phyloP scores from a whole-genome alignment of 2,113 vertebrate genomes.

The Caretta caretta region DNA sequence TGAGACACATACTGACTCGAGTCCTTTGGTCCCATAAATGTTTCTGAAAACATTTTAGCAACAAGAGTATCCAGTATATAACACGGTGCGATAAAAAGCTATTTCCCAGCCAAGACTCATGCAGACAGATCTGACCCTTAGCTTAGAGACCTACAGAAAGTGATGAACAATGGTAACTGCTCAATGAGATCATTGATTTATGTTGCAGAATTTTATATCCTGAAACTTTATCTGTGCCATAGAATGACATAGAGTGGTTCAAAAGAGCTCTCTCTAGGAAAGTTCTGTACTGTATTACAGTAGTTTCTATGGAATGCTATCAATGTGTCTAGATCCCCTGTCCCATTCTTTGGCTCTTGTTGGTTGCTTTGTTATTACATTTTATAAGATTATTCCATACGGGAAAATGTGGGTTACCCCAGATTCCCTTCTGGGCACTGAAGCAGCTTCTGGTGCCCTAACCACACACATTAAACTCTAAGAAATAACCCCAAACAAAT shows the following conservation, averaged over 20 bases:
- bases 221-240: not conserved
- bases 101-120: not conserved
- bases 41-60: not conserved
- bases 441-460: not conserved
- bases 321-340: not conserved
- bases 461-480: not conserved
- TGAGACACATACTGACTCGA: not conserved
- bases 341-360: not conserved
- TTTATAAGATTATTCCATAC: not conserved
- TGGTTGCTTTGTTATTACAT: not conserved
- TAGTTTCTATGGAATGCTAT: not conserved
- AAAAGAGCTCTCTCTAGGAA: not conserved
- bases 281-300: not conserved
- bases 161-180: not conserved
- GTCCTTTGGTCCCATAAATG: not conserved
- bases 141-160: not conserved
- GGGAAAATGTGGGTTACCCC: not conserved
- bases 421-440: not conserved
- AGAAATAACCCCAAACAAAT: not conserved
- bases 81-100: too few relatives aligned
- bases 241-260: not conserved
- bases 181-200: not conserved
- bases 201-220: not conserved
- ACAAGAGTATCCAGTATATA: not conserved
- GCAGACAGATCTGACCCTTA: not conserved